A percentile compares a stretch with the other conserved stretches of the same genome.
Conservation (phyloP, 2,113 vertebrate genomes). For the Chauna torquata region DNA sequence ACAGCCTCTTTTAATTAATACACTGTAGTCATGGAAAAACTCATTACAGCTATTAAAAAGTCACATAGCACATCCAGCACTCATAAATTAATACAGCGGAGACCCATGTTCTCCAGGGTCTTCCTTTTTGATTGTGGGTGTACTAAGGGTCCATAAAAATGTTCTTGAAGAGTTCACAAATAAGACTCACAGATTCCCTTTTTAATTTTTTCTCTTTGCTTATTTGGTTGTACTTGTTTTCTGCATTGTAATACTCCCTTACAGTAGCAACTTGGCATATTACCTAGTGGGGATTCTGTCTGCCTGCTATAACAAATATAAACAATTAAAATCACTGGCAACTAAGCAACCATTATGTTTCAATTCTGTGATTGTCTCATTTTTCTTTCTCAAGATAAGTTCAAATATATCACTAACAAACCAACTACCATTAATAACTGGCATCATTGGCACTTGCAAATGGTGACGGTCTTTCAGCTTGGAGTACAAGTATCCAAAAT, state of each 20-base stretch:
- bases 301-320: not conserved
- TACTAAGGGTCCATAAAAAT: not conserved
- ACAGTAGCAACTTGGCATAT: not conserved
- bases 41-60: not conserved
- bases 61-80: not conserved
- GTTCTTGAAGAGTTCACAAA: not conserved
- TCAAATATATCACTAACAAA: not conserved
- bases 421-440: not conserved
- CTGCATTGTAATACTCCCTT: not conserved
- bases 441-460: not conserved
- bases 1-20: conserved; percentile 17
- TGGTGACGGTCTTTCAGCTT: not conserved
- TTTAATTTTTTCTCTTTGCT: not conserved
- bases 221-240: not conserved
- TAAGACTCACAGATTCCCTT: not conserved
- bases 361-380: not conserved
- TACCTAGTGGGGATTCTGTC: not conserved
- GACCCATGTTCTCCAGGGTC: not conserved
- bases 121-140: not conserved
- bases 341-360: not conserved
- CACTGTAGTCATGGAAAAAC: not conserved
- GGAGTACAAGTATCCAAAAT: not conserved
- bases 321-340: not conserved
- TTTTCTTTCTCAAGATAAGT: not conserved
- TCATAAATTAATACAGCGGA: not conserved